Evolutionary conservation across 1,140 invertebrate species (phyloP), one percentile per base, ranked within the genome.

Genomic region (Calliphora vicina): DNA sequence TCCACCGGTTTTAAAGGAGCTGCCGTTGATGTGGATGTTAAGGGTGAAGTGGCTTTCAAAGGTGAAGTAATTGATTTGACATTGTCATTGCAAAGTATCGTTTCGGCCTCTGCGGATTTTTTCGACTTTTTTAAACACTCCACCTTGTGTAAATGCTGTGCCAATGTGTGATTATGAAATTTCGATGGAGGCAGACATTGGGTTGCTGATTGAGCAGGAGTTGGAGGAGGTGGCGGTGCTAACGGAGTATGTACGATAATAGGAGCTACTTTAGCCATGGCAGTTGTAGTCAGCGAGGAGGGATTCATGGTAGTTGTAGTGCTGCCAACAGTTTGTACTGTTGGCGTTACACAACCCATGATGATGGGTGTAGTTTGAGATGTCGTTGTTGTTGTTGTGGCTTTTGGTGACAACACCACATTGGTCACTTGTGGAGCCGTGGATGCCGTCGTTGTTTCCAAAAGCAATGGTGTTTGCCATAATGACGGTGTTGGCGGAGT

Each of bases 81-180:
- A 72, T 20, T 86, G 45, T 84, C 85, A 27, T 86, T 85, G 81
- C 20, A 23, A 23, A 12, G 0, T 23, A 25, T 67, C 20, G 6
- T 23, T 20, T 67, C 61, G 8, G 61, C 10, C 0, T 35, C 35
- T 10, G 42, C 29, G 17, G 25, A 57, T 81, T 83, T 83, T 80
- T 83, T 88, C 29, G 81, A 78, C 43, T 85, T 83, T 42, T 86
- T 87, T 2, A 89, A 83, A 72, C 88, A 90, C 81, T 88, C 87
- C 6, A 90, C 86, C 82, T 89, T 90, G 61, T 89, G 88, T 82
- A 89, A 81, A 78, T 90, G 88, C 61, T 90, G 88, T 57, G 88
- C 88, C 84, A 90, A 71, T 12, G 88, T 90, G 26, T 86, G 89
- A 50, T 90, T 87, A 85, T 90, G 88, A 82, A 90, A 90, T 78